Evolutionary conservation across 2,797 vertebrate species (phyloP).

Genomic region (Chromobotia macracanthus): DNA sequence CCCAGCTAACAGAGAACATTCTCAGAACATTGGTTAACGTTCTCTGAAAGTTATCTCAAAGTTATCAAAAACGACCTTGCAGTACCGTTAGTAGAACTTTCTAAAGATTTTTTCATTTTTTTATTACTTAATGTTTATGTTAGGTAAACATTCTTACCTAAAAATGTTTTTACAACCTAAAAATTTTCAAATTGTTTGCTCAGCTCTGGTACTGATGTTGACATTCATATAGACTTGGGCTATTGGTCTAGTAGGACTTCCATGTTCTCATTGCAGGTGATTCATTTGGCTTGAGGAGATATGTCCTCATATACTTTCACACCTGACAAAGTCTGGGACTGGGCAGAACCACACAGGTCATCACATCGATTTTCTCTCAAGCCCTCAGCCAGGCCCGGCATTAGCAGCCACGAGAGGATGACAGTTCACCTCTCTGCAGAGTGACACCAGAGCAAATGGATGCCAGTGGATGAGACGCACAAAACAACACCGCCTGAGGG

Average conservation of each 20-base stretch:
- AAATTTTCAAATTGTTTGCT: background rate
- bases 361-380: constrained; percentile 46
- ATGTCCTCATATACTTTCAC: constrained; percentile 39
- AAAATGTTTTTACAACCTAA: too few relatives aligned
- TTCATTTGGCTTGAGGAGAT: constrained; percentile 16
- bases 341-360: constrained; percentile 31
- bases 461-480: constrained; percentile 29
- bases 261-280: constrained; percentile 7
- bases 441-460: constrained; percentile 49
- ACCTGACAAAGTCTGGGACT: constrained; percentile 34
- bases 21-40: too few relatives aligned
- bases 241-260: constrained; percentile 15
- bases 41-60: too few relatives aligned
- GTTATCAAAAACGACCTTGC: too few relatives aligned
- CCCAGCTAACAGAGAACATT: too few relatives aligned
- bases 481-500: constrained; percentile 47
- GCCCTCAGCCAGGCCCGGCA: constrained; percentile 34
- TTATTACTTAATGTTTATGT: too few relatives aligned
- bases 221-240: background rate
- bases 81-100: too few relatives aligned
- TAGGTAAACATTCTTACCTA: too few relatives aligned
- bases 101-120: too few relatives aligned
- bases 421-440: constrained; percentile 42
- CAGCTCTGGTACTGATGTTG: background rate
- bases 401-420: constrained; percentile 50